Base-by-base conservation (phyloP, 2,113 vertebrate genomes). In the Catharus minimus region DNA sequence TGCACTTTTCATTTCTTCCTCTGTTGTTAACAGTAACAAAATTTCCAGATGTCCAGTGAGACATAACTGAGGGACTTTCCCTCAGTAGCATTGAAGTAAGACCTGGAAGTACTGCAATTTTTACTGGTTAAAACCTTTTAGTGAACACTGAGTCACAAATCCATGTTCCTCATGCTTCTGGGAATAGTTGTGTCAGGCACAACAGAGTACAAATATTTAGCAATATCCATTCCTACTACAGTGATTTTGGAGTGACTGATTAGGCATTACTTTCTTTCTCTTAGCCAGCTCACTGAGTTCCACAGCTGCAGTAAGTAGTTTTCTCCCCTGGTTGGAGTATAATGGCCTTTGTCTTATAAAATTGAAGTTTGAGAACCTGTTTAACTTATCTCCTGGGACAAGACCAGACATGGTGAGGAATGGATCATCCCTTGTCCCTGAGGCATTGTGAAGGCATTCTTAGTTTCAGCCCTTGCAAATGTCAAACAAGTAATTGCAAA, bases 401-500 rank as follows among this genome's bases (percentile, higher is more conserved):
- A 92, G 95, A 79, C 74, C 64, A 72, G 78, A n/a, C 94, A 79
- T 5, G 67, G 52, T 67, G 30, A 91, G 60, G 87, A 89, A 95
- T 12, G 15, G 72, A 79, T 94, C 50, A n/a, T 27, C 80, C 75
- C 52, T 44, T 56, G 46, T 74, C 88, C 85, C 64, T 39, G 79
- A 43, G 88, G 82, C 85, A 44, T 19, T 57, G 33, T n/a, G 52
- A 80, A 92, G 56, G 74, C 43, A 28, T 65, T 75, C 64, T 68
- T 58, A 44, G 50, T 89, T 88, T 67, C 9, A 8, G 52, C 41
- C 57, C n/a, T 87, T 82, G 52, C 27, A 91, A 74, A 74, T 36
- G 20, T 80, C 82, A 93, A 88, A 62, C 87, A 89, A 77, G 82
- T 77, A 80, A 86, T 67, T 90, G 61, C 79, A 90, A 90, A 86